phyloP scores from a whole-genome alignment of 2,797 vertebrate genomes.

The Phoeniculus purpureus region DNA sequence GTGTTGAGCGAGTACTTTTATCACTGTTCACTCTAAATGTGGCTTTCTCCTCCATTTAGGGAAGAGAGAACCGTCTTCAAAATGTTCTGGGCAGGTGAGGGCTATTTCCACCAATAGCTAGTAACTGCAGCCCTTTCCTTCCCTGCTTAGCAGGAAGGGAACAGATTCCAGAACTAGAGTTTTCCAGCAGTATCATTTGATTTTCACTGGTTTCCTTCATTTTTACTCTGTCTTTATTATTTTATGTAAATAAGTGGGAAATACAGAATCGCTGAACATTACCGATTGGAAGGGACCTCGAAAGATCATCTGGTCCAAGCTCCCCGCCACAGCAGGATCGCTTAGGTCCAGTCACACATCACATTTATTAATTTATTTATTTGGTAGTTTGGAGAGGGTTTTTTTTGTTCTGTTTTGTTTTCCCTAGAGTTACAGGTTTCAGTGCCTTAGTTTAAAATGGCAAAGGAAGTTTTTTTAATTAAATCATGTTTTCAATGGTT shows the following conservation, averaged over 20 bases:
- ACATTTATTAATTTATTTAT: background rate
- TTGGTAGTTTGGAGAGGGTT: background rate
- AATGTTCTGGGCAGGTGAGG: too few relatives aligned
- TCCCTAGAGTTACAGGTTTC: background rate
- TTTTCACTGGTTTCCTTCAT: background rate
- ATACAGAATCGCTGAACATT: too few relatives aligned
- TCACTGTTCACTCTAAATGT: background rate
- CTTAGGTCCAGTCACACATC: background rate
- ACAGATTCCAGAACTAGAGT: background rate
- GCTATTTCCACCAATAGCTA: too few relatives aligned
- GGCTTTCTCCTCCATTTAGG: background rate
- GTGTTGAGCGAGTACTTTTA: background rate
- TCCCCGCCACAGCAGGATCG: too few relatives aligned
- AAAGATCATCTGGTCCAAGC: too few relatives aligned
- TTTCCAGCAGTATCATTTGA: background rate
- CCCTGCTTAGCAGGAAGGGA: too few relatives aligned
- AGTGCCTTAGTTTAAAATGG: background rate
- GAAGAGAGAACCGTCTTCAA: background rate
- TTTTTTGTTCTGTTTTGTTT: background rate
- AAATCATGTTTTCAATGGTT: background rate
- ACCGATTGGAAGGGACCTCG: too few relatives aligned
- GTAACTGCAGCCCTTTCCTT: too few relatives aligned
- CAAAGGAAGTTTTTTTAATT: background rate
- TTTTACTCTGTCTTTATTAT: background rate
- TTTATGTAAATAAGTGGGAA: constrained; percentile 3